Conservation (phyloP, 2,888 invertebrate species). For the Archips crataeganus region DNA sequence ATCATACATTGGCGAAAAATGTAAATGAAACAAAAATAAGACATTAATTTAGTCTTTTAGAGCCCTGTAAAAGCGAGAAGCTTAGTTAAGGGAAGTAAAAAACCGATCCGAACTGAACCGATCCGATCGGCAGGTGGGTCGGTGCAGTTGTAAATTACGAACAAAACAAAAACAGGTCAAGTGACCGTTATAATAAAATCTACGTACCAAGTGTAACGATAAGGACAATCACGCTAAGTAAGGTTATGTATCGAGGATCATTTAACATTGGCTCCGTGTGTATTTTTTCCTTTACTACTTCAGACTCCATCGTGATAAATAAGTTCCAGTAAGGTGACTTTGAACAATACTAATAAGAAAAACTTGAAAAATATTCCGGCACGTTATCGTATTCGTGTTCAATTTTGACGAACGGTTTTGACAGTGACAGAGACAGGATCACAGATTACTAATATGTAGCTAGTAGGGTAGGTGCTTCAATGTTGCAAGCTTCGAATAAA, state of each 20-base stretch:
- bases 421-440: no score
- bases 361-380: constrained; percentile 3
- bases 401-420: constrained; percentile 12
- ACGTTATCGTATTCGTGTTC: constrained; percentile 34
- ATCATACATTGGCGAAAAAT: no score
- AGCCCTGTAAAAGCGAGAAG: no score
- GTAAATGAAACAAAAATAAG: no score
- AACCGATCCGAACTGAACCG: no score
- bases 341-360: constrained; percentile 11
- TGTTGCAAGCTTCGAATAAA: neutral
- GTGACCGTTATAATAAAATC: constrained; percentile 16
- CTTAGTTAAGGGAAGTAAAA: no score
- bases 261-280: constrained; percentile 77
- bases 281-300: constrained; percentile 79
- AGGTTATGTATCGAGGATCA: constrained; percentile 80
- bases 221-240: constrained; percentile 75
- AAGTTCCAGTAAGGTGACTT: neutral
- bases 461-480: no score
- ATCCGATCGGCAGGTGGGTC: no score
- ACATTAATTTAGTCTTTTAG: no score
- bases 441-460: no score
- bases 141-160: neutral
- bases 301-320: constrained; percentile 66
- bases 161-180: constrained; percentile 14
- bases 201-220: constrained; percentile 75